phyloP scores from a whole-genome alignment of 2,888 invertebrate species.

The Dryobota labecula region DNA sequence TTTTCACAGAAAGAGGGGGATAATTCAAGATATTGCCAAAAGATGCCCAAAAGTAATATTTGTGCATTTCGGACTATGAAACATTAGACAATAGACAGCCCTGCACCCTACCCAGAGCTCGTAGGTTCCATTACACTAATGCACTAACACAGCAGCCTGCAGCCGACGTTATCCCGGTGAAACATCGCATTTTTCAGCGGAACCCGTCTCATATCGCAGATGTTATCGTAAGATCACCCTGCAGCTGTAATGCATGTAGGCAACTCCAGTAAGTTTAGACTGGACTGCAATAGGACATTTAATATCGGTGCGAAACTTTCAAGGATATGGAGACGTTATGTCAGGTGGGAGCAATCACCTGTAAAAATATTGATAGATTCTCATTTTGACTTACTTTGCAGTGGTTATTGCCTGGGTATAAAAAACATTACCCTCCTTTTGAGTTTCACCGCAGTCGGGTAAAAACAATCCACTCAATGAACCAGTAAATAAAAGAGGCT shows the following conservation, averaged over 20 bases:
- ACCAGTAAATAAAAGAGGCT: not conserved
- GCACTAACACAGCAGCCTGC: conserved; percentile 61
- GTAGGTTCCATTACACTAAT: conserved; percentile 64
- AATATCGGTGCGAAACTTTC: not conserved
- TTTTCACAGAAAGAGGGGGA: not conserved
- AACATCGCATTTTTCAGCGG: conserved; percentile 64
- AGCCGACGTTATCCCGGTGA: conserved; percentile 44
- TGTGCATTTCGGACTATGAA: not conserved
- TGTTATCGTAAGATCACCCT: conserved; percentile 54
- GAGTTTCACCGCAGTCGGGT: not conserved
- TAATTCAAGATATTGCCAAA: not conserved
- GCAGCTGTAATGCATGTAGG: conserved; percentile 29
- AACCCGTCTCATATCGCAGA: conserved; percentile 47
- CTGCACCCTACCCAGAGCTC: conserved; percentile 23
- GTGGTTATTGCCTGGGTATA: too few species aligned
- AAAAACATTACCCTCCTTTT: not conserved
- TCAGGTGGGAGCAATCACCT: not conserved
- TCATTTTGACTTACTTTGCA: not conserved
- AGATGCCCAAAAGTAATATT: not conserved
- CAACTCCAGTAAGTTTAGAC: conserved; percentile 3
- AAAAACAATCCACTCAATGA: not conserved
- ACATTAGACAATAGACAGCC: conserved; percentile 37
- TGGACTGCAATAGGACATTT: not conserved
- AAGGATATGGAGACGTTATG: not conserved
- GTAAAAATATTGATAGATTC: not conserved